Base-by-base conservation (phyloP, 2,888 invertebrate genomes). In the Troides aeacus region DNA sequence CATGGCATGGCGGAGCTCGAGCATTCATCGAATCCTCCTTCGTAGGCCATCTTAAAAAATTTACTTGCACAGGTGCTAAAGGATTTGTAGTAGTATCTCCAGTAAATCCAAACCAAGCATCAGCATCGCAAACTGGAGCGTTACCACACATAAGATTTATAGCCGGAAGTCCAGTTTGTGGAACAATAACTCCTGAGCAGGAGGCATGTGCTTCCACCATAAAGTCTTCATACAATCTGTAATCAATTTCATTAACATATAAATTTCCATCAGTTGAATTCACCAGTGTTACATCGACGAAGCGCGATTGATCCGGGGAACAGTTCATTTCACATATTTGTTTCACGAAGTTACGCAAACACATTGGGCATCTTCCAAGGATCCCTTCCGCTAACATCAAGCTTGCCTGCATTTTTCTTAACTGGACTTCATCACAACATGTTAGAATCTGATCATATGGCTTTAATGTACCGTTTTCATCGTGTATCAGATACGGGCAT, bases 241-340 rank as follows among this genome's bases (percentile, higher is more conserved):
- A 92, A 72, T 93, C 82, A 12, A 95, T 82, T 74, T 86, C 86
- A 59, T 86, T 81, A 0, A 94, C 93, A 76, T 92, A 95, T 1
- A 42, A 73, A 61, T 62, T 72, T 8, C 76, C 79, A 57, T 83
- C 78, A 8, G 77, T 67, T 1, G 81, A 76, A 0, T 70, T 68
- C 42, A 72, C 79, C 10, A 76, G 74, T 21, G 77, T 72, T 1
- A 88, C 81, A n/a, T 84, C 82, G 2, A 90, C 67, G 69, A 87
- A 92, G 6, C 82, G 79, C 24, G 94, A 93, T 76, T 98, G 98
- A 62, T 95, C 92, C 0, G 96, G 94, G 3, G 94, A 93, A 84
- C 99, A 99, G 7, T 96, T 96, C 86, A 97, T 93, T 74, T 95
- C 94, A 82, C 99, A 99, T 75, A 97, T 95, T 58, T 96, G 93